Evolutionary conservation across 2,888 invertebrate genomes (phyloP), one percentile per base, ranked within the genome.

Genomic region (Harmothoe impar): DNA sequence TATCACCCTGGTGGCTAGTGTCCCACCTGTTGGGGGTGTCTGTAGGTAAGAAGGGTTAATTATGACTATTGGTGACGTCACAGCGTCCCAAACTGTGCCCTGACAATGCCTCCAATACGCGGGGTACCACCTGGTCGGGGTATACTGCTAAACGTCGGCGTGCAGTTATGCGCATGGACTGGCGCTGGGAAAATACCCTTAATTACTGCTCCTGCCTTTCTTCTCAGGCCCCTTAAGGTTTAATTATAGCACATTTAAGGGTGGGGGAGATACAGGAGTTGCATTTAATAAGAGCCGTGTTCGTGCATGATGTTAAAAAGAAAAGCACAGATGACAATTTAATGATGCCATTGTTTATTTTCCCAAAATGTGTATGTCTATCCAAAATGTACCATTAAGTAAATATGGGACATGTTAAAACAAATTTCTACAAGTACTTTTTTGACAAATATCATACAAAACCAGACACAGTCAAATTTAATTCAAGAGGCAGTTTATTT

Each of bases 21-120:
- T 5, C 72, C 72, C 72, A 72, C 72, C 72, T 72, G 72, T 72
- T 72, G 72, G 31, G 62, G 54, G 62, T 20, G 62, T 62, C 62
- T 62, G 20, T 15, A 12, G 62, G 62, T 62, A 62, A 62, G 29
- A 72, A 72, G 29, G 72, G 72, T 25, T 72, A 72, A 72, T 72
- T 72, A 29, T 72, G 72, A 72, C 72, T 17, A 15, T 72, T 15
- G 25, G 25, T 72, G 72, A 72, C 72, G 31, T 72, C 72, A 72
- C 72, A 72, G 31, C 72, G 72, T 72, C 72, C 25, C 72, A 72
- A 72, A 72, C 72, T 29, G 72, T 72, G 15, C 29, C 72, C 17
- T 15, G 29, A 29, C 72, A 72, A 72, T n/a, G 72, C 29, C 25
- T 5, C n/a, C 29, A 72, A 25, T 25, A 72, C 25, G 25, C 15